Evolutionary conservation across 1,140 invertebrate genomes (phyloP).

Genomic region (Augochlora pura): DNA sequence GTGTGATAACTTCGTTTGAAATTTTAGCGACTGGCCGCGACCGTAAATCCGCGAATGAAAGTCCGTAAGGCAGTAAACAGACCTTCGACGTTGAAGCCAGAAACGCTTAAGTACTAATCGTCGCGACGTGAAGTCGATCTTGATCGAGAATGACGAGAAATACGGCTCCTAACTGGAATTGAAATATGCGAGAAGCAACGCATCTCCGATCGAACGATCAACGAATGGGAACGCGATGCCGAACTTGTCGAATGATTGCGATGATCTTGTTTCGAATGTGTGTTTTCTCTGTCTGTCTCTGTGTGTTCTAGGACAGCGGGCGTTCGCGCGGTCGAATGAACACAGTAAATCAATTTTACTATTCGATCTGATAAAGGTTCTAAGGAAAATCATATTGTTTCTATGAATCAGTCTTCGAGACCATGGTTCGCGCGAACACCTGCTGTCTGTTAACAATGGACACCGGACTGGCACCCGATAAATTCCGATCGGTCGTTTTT

Average conservation of each 20-base stretch:
- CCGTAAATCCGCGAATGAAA: neutral
- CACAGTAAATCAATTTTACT: too few species aligned
- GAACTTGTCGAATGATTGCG: neutral
- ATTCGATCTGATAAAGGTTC: too few species aligned
- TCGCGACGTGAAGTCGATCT: neutral
- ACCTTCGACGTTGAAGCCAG: neutral
- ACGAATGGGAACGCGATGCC: neutral
- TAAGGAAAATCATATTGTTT: too few species aligned
- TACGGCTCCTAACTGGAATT: neutral
- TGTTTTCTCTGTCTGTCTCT: too few species aligned
- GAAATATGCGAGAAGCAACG: neutral
- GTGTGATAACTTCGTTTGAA: neutral
- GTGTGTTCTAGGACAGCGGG: too few species aligned
- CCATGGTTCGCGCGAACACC: too few species aligned
- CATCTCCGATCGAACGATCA: neutral
- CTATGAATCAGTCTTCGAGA: too few species aligned
- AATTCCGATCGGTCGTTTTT: neutral
- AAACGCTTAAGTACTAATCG: constrained; percentile 33
- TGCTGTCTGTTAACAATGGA: neutral
- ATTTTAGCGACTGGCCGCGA: neutral
- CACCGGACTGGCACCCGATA: neutral
- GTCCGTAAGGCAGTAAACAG: constrained; percentile 16
- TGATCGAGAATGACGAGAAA: neutral
- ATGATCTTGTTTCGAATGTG: neutral
- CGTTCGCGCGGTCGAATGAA: too few species aligned